These are phyloP conservation scores for Caenorhabditis elegans DNA, from an alignment of 1,140 invertebrate genomes.

Conservation along the genomic window WBcel235 BX284605.5:19095001-19095500, in stretches of 20 bases:
- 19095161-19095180: neutral
- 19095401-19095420: conserved; percentile 3
- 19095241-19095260: conserved; percentile 47
- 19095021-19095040: neutral
- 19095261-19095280: conserved; percentile 34
- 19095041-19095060: neutral
- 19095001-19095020: neutral
- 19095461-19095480: conserved; percentile 32
- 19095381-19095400: neutral
- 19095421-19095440: conserved; percentile 20
- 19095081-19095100: neutral
- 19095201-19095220: conserved; percentile 47
- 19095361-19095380: conserved; percentile 11
- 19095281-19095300: neutral
- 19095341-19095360: neutral
- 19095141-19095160: neutral
- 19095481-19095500: conserved; percentile 30
- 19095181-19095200: neutral
- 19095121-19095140: neutral
- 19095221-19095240: conserved; percentile 22
- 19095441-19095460: conserved; percentile 41
- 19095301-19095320: neutral
- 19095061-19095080: no score
- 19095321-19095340: conserved; percentile 22
- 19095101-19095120: conserved; percentile 36